phyloP scores from a whole-genome alignment of 2,113 vertebrate species.

The Lepisosteus osseus region DNA sequence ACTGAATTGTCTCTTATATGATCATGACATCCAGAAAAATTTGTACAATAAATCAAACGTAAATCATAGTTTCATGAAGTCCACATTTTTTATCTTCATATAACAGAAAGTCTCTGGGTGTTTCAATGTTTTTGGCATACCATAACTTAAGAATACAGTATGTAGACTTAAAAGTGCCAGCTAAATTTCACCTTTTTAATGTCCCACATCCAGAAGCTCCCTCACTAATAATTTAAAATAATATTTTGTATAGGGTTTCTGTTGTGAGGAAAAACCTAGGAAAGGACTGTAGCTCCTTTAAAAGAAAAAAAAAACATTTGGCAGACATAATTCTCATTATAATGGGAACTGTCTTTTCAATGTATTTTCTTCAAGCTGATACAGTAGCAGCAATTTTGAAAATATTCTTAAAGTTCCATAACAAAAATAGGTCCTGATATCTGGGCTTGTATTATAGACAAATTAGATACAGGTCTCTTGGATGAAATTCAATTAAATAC shows the following conservation, averaged over 20 bases:
- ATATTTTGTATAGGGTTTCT: neutral
- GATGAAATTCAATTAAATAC: constrained; percentile 44
- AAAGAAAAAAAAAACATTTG: neutral
- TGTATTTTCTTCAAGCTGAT: constrained; percentile 30
- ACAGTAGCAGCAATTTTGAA: constrained; percentile 25
- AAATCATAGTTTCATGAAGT: no score
- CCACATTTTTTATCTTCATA: no score
- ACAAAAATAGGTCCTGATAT: constrained; percentile 40
- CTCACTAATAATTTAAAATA: no score
- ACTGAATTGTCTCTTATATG: no score
- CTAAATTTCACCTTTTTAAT: no score
- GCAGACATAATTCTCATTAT: neutral
- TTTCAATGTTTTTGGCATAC: no score
- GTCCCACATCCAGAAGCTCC: no score
- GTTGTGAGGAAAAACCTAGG: neutral
- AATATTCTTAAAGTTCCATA: constrained; percentile 22
- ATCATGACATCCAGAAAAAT: no score
- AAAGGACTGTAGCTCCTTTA: neutral
- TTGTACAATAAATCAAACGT: no score
- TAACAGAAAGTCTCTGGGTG: no score
- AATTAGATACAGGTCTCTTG: constrained; percentile 39
- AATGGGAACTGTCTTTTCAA: constrained; percentile 26
- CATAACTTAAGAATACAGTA: no score
- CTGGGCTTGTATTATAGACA: constrained; percentile 32
- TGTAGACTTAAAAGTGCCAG: no score